These are phyloP conservation scores for Seriola quinqueradiata DNA, from an alignment of 2,113 vertebrate genomes.

Conservation along the genomic window DNA sequence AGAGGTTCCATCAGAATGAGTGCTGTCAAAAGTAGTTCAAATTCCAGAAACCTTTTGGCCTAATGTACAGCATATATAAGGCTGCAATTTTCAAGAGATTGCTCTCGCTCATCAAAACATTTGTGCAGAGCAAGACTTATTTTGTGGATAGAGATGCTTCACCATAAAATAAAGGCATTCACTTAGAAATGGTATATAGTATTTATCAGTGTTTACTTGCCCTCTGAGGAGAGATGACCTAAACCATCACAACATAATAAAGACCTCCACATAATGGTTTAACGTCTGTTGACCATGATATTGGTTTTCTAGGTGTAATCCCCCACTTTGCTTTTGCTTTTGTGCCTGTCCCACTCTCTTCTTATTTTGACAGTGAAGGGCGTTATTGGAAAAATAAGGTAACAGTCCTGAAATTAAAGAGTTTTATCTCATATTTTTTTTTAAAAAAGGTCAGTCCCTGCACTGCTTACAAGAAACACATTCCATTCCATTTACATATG, in stretches of 20 bases:
- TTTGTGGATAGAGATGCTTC: neutral
- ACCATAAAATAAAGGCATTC: slow-evolving; percentile 8
- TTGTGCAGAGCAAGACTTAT: neutral
- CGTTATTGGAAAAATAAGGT: neutral
- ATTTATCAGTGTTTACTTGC: slow-evolving; percentile 27
- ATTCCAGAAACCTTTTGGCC: neutral
- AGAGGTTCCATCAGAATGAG: no score
- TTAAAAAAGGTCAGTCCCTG: neutral
- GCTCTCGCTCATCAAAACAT: neutral
- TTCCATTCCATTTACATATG: slow-evolving; percentile 41
- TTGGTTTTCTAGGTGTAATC: slow-evolving; percentile 28
- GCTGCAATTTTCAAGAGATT: neutral
- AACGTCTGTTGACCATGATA: slow-evolving; percentile 24
- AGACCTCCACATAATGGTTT: slow-evolving; percentile 23
- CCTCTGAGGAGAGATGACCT: slow-evolving; percentile 23
- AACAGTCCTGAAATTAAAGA: neutral
- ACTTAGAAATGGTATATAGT: neutral
- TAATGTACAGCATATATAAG: neutral
- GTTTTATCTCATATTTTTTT: neutral
- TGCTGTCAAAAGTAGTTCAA: neutral
- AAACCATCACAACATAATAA: slow-evolving; percentile 10
- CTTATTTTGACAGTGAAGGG: slow-evolving; percentile 7
- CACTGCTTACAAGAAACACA: slow-evolving; percentile 29
- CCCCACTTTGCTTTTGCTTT: neutral
- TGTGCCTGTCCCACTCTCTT: neutral